Percentiles rank a stretch among this genome's conserved stretches.
Conservation (phyloP, 2,797 vertebrate genomes). For the Chrysocyon brachyurus region DNA sequence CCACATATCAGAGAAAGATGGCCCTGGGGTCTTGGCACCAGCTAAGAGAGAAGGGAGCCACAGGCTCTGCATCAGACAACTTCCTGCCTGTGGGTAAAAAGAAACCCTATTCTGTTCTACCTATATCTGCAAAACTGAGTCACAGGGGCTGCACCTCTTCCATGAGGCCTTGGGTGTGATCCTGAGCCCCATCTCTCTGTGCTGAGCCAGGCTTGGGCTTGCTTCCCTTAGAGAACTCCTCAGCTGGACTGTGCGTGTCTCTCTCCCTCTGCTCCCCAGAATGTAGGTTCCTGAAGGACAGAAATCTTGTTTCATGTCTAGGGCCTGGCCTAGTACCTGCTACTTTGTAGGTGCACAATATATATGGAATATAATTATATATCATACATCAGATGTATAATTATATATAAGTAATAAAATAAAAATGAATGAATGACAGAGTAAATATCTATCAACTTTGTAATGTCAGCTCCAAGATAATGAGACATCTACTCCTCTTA, state of each 20-base stretch:
- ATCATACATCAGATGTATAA: not conserved
- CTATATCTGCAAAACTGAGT: not conserved
- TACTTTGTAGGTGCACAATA: not conserved
- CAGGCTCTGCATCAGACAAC: not conserved
- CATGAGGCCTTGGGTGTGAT: rapidly evolving
- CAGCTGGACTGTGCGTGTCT: not conserved
- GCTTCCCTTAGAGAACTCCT: not conserved
- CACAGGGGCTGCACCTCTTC: not conserved
- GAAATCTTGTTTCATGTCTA: not conserved
- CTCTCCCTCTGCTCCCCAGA: not conserved
- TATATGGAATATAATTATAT: not conserved
- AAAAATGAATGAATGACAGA: not conserved
- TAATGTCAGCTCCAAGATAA: not conserved
- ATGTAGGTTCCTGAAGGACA: not conserved
- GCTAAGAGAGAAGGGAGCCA: not conserved
- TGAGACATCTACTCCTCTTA: not conserved
- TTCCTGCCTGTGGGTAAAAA: not conserved
- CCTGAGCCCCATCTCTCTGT: not conserved
- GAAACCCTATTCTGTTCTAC: not conserved
- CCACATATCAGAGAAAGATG: not conserved
- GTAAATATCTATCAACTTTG: too few relatives aligned
- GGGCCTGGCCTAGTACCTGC: not conserved
- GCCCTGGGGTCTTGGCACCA: not conserved
- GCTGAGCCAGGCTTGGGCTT: not conserved
- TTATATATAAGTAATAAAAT: not conserved